A percentile compares a stretch with the other conserved stretches of the same genome.
Conservation (phyloP, 2,888 invertebrate genomes). For the Lapara coniferarum region DNA sequence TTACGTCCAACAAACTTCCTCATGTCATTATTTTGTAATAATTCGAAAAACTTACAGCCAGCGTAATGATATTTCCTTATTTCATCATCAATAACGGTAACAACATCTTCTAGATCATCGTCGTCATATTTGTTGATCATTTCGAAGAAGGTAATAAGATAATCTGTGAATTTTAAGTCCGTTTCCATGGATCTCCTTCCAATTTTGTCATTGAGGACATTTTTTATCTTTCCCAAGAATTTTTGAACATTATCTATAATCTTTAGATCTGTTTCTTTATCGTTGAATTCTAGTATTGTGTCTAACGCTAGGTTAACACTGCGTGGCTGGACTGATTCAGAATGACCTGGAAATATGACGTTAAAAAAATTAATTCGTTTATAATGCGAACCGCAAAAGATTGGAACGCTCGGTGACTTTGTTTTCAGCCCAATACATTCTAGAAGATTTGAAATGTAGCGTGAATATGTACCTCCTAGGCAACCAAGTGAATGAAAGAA, state of each 20-base stretch:
- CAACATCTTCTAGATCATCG: constrained; percentile 48
- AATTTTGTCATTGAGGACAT: constrained; percentile 32
- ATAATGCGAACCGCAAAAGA: too few relatives aligned
- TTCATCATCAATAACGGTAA: constrained; percentile 47
- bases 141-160: constrained; percentile 44
- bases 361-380: too few relatives aligned
- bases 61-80: constrained; percentile 49
- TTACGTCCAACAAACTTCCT: constrained; percentile 42
- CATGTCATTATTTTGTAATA: constrained; percentile 33
- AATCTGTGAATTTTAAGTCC: constrained; percentile 49
- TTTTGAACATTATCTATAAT: constrained; percentile 51
- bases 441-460: too few relatives aligned
- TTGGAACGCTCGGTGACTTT: too few relatives aligned
- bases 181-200: constrained; percentile 22
- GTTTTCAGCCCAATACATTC: too few relatives aligned
- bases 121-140: constrained; percentile 48
- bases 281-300: constrained; percentile 59
- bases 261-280: constrained; percentile 46
- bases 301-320: constrained; percentile 60
- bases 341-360: constrained; percentile 30
- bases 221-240: constrained; percentile 49
- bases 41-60: constrained; percentile 40
- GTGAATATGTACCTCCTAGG: too few relatives aligned
- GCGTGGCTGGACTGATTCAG: constrained; percentile 38
- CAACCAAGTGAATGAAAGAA: too few relatives aligned